Evolutionary conservation across 2,888 invertebrate species (phyloP).

Genomic region (Siphonodentalium dalli): DNA sequence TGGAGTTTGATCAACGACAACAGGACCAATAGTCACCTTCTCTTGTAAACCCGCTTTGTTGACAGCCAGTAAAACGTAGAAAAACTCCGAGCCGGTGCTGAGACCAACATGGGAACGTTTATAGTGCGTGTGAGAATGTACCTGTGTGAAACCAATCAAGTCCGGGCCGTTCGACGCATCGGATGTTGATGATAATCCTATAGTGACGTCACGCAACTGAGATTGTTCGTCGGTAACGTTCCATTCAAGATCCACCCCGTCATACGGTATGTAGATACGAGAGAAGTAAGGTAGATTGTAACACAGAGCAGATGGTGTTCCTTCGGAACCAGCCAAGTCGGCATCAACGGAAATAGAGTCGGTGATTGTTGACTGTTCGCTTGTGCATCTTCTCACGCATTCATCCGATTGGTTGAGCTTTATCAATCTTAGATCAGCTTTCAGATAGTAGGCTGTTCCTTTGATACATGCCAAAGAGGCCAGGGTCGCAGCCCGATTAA

Average conservation of each 20-base stretch:
- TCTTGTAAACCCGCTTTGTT: constrained; percentile 27
- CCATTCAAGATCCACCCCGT: constrained; percentile 31
- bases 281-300: constrained; percentile 3
- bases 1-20: constrained; percentile 31
- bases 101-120: constrained; percentile 25
- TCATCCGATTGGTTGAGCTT: constrained; percentile 2
- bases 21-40: constrained; percentile 23
- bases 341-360: too few species aligned
- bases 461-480: constrained; percentile 16
- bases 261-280: constrained; percentile 28
- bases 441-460: constrained; percentile 19
- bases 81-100: constrained; percentile 20
- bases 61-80: constrained; percentile 20
- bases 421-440: constrained; percentile 17
- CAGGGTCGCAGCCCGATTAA: constrained; percentile 17
- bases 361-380: too few species aligned
- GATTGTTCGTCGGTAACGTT: constrained; percentile 18
- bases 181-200: constrained; percentile 30
- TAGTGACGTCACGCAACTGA: constrained; percentile 28
- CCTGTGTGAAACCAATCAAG: constrained; percentile 11
- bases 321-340: too few species aligned
- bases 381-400: constrained; percentile 15
- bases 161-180: constrained; percentile 19
- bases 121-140: constrained; percentile 8
- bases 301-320: constrained; percentile 11